A percentile compares a stretch with the other conserved stretches of the same genome.
phyloP scores from a whole-genome alignment of 2,113 vertebrate genomes.

The Larimichthys crocea region DNA sequence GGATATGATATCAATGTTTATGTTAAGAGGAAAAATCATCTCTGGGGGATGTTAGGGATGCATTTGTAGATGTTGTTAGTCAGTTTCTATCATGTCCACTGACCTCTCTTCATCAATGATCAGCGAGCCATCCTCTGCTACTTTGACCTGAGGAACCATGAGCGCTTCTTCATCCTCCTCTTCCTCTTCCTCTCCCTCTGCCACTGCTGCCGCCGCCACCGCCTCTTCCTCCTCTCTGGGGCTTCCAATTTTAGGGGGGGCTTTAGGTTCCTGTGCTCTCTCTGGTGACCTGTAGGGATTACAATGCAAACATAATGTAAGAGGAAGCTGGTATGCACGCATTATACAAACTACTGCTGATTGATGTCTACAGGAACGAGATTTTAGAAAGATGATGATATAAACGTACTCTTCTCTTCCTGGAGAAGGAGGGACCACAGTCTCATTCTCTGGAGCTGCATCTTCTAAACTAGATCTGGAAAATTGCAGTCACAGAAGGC shows the following conservation, averaged over 20 bases:
- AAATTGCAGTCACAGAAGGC: not conserved
- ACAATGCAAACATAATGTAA: not conserved
- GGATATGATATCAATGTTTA: not conserved
- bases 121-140: constrained; percentile 97
- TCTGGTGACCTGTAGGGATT: constrained; percentile 58
- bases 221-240: constrained; percentile 52
- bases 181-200: constrained; percentile 50
- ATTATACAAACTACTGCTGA: no score
- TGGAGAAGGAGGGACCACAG: constrained; percentile 71
- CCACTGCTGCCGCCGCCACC: constrained; percentile 26
- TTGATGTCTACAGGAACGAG: not conserved
- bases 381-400: not conserved
- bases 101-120: constrained; percentile 99
- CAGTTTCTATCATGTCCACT: constrained; percentile 3
- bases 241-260: not conserved
- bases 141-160: constrained; percentile 95
- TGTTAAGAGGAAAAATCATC: no score
- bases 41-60: no score
- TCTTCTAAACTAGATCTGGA: constrained; percentile 87
- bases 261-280: constrained; percentile 38
- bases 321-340: not conserved
- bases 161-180: constrained; percentile 82
- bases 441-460: constrained; percentile 84
- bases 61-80: not conserved
- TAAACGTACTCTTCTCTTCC: constrained; percentile 85